phyloP scores from a whole-genome alignment of 2,888 invertebrate species.

The Brachyptera putata region DNA sequence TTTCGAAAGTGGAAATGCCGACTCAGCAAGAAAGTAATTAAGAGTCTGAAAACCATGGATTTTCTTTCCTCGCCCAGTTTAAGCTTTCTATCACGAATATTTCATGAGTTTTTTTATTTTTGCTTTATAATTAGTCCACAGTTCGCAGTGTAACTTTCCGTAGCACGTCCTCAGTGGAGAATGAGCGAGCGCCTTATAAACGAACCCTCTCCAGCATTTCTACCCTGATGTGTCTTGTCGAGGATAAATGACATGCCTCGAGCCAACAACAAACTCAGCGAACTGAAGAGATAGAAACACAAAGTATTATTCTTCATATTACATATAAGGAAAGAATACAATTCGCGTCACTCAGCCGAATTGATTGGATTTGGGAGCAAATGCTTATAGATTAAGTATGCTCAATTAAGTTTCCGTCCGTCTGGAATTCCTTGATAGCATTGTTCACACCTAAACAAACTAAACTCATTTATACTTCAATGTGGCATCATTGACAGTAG shows the following conservation, averaged over 20 bases:
- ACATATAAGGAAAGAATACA: background rate
- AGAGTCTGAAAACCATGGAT: background rate
- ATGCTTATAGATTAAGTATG: background rate
- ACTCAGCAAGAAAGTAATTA: slow-evolving; percentile 1
- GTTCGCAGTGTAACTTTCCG: background rate
- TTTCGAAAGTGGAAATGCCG: background rate
- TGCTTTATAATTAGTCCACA: background rate
- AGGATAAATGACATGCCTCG: slow-evolving; percentile 1
- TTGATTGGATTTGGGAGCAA: slow-evolving; percentile 1
- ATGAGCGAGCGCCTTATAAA: background rate
- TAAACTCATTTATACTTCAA: too few species aligned
- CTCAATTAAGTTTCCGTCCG: background rate
- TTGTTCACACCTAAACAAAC: background rate
- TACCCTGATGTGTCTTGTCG: too few species aligned
- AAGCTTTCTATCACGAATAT: slow-evolving; percentile 10
- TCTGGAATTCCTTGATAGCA: background rate
- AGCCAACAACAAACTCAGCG: slow-evolving; percentile 2
- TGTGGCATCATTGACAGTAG: too few species aligned
- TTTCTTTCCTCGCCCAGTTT: background rate
- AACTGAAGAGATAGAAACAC: slow-evolving; percentile 4
- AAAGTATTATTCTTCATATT: background rate
- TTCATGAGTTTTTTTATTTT: background rate
- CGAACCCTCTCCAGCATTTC: too few species aligned
- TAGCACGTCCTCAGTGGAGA: background rate
- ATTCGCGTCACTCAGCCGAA: too few species aligned